These are phyloP conservation scores for Sicus ferrugineus DNA, from an alignment of 2,888 invertebrate species.

Conservation along the genomic window DNA sequence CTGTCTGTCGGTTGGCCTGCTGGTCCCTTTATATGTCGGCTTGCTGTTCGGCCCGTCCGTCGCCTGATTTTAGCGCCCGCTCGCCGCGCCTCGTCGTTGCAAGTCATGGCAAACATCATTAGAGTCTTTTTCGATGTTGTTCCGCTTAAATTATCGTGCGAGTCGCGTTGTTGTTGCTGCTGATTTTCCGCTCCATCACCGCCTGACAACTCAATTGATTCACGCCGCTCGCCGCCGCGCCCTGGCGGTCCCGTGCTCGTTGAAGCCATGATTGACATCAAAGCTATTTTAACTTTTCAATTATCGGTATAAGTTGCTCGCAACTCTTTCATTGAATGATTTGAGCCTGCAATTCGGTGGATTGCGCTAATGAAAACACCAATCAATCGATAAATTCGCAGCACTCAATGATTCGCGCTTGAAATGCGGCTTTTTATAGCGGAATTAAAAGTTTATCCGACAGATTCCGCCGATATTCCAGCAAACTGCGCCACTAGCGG, in stretches of 20 bases:
- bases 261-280: neutral
- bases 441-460: too few species aligned
- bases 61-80: too few species aligned
- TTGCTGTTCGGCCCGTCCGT: too few species aligned
- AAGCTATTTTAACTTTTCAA: conserved; percentile 4
- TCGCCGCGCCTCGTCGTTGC: too few species aligned
- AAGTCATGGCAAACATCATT: neutral
- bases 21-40: too few species aligned
- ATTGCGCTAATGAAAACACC: neutral
- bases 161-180: too few species aligned
- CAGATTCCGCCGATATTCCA: too few species aligned
- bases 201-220: conserved; percentile 16
- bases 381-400: neutral
- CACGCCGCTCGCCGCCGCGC: neutral
- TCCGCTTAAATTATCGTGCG: too few species aligned
- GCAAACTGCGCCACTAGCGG: too few species aligned
- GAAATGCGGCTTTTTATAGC: neutral
- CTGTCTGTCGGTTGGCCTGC: too few species aligned
- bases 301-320: conserved; percentile 9
- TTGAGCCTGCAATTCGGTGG: neutral
- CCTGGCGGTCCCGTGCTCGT: neutral
- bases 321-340: neutral
- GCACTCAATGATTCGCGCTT: neutral
- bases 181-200: conserved; percentile 5
- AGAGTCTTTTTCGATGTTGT: neutral